A percentile compares a stretch with the other conserved stretches of the same genome.
Conservation (phyloP, 2,113 vertebrate species). For the Podarcis muralis region DNA sequence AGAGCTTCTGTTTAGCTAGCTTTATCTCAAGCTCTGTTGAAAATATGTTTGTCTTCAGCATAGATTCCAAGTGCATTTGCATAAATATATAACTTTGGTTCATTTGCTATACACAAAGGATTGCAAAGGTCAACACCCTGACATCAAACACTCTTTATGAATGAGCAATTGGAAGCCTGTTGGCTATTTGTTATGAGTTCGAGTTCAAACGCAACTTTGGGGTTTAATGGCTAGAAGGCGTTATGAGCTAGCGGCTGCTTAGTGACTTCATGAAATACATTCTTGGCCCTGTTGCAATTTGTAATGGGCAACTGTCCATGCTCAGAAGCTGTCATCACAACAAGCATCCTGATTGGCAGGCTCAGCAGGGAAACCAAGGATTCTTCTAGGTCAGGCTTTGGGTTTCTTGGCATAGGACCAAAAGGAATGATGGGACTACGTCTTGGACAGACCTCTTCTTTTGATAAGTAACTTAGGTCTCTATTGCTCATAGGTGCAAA, state of each 20-base stretch:
- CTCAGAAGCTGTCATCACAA: slow-evolving; percentile 1
- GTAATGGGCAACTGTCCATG: not conserved
- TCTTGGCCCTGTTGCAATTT: slow-evolving; percentile 9
- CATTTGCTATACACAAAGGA: slow-evolving; percentile 24
- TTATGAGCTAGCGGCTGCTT: slow-evolving; percentile 19
- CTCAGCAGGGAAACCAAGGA: not conserved
- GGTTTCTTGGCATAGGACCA: not conserved
- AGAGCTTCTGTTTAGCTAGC: slow-evolving; percentile 35
- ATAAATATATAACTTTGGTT: not conserved
- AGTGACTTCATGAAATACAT: not conserved
- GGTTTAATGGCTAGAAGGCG: not conserved
- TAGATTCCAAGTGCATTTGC: not conserved
- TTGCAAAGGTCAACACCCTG: not conserved
- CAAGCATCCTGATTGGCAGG: slow-evolving; percentile 21
- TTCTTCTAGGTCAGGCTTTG: not conserved
- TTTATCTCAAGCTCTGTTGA: not conserved
- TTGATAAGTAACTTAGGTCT: slow-evolving; percentile 43
- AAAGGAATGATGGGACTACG: not conserved
- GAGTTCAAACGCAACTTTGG: slow-evolving; percentile 1
- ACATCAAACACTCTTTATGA: not conserved
- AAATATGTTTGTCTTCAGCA: not conserved
- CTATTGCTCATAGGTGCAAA: not conserved
- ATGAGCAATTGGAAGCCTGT: not conserved
- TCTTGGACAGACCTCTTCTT: not conserved
- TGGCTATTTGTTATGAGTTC: not conserved